These are phyloP conservation scores for Brachypalpus laphriformis DNA, from an alignment of 2,888 invertebrate genomes.

Conservation along the genomic window DNA sequence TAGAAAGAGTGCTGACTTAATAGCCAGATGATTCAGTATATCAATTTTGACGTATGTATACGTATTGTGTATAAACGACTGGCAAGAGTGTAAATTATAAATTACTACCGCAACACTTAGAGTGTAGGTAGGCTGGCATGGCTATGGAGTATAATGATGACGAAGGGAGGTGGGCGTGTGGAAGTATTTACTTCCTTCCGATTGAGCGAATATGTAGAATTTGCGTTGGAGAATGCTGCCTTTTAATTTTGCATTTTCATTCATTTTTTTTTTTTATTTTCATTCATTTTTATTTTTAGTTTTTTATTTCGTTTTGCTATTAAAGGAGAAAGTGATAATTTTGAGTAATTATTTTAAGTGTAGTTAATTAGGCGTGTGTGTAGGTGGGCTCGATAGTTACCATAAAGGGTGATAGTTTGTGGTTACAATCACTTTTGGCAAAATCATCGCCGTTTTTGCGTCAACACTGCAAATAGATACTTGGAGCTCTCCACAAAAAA, in stretches of 20 bases:
- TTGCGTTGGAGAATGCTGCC: constrained; percentile 33
- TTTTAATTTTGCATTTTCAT: constrained; percentile 3
- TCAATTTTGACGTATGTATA: constrained; percentile 42
- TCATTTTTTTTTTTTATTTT: background rate
- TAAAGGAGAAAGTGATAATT: constrained; percentile 51
- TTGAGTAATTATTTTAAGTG: constrained; percentile 16
- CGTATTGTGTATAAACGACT: background rate
- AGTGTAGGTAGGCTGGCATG: background rate
- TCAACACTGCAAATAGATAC: background rate
- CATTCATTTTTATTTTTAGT: too few species aligned
- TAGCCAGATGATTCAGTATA: constrained; percentile 49
- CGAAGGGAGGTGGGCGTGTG: constrained; percentile 37
- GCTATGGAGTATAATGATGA: background rate
- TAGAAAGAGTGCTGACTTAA: constrained; percentile 9
- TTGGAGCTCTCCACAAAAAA: background rate
- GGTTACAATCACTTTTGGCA: background rate
- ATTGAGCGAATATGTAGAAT: constrained; percentile 51
- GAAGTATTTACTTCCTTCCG: constrained; percentile 68
- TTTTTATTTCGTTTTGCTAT: constrained; percentile 33
- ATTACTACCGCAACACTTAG: constrained; percentile 28
- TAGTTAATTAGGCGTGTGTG: background rate
- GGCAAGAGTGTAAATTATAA: constrained; percentile 45
- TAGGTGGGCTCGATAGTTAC: background rate
- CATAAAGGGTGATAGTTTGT: constrained; percentile 17
- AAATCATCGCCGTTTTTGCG: background rate